Evolutionary conservation across 2,113 vertebrate genomes (phyloP).

Genomic region (Heterochromis multidens): DNA sequence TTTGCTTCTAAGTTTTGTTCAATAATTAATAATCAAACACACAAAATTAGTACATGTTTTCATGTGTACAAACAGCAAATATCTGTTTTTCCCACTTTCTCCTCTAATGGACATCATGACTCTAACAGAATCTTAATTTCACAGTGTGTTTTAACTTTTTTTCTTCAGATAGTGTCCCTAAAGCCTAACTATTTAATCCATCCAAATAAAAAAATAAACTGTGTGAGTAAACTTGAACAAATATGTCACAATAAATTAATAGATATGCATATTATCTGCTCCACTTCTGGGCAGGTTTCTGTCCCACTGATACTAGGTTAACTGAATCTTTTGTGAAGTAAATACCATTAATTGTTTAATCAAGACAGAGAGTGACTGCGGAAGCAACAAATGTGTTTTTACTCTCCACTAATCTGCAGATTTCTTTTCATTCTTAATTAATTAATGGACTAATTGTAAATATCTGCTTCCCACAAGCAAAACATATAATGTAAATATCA

Average conservation of each 20-base stretch:
- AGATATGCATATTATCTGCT: no score
- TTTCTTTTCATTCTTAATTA: neutral
- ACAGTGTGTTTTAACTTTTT: neutral
- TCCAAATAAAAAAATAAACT: neutral
- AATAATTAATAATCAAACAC: slow-evolving; percentile 7
- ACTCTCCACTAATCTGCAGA: neutral
- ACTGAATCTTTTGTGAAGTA: neutral
- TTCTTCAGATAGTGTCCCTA: neutral
- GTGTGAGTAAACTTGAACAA: no score
- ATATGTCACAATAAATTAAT: no score
- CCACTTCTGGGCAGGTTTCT: neutral
- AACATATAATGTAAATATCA: neutral
- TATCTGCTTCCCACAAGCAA: neutral
- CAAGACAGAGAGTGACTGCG: neutral
- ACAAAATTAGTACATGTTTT: neutral
- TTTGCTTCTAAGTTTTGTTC: slow-evolving; percentile 1
- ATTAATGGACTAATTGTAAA: neutral
- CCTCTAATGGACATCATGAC: neutral
- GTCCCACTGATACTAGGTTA: neutral
- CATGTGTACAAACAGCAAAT: neutral
- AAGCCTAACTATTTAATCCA: neutral
- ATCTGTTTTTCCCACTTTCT: neutral
- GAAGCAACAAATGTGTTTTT: neutral
- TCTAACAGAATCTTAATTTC: neutral
- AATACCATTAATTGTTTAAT: neutral